Base-by-base conservation (phyloP, 1,140 invertebrate species). In the Drosophila biarmipes region DNA sequence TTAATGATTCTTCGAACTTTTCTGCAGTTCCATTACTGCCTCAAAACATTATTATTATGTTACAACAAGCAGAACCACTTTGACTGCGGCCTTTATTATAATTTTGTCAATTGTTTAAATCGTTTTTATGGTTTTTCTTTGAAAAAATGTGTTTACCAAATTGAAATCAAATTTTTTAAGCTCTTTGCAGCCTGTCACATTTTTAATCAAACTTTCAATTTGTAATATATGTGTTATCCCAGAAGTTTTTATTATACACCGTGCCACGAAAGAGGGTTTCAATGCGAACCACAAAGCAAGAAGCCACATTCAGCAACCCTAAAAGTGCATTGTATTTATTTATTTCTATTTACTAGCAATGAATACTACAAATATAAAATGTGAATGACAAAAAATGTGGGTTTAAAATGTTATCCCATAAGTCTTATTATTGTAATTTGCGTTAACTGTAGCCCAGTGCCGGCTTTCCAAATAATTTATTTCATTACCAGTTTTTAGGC, bases 401-500 rank as follows among this genome's bases (percentile, higher is more conserved):
- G n/a, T n/a, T n/a, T n/a, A n/a, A n/a, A n/a, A n/a, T n/a, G n/a
- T n/a, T n/a, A n/a, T n/a, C n/a, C n/a, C n/a, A n/a, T n/a, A n/a
- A n/a, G n/a, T n/a, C n/a, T n/a, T n/a, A n/a, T n/a, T n/a, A n/a
- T n/a, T 27, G 21, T 46, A 27, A 24, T 27, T 45, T n/a, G 10
- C 10, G 0, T 34, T 12, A 51, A 51, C 19, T 51, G 48, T 19
- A 31, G 29, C 11, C 10, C 8, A 38, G 34, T 54, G 52, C 17
- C 8, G 38, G 10, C 10, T 42, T 7, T 35, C 17, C 21, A 59
- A 58, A 67, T 48, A 56, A 55, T 69, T 38, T 21, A 19, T 35
- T 54, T 42, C 62, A 29, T 53, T 69, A 57, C 37, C 14, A 24
- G 49, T 72, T 57, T 72, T 46, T 34, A 19, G n/a, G 15, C 19